Base-by-base conservation (phyloP, 2,888 invertebrate genomes). In the Pyrrhosoma nymphula region DNA sequence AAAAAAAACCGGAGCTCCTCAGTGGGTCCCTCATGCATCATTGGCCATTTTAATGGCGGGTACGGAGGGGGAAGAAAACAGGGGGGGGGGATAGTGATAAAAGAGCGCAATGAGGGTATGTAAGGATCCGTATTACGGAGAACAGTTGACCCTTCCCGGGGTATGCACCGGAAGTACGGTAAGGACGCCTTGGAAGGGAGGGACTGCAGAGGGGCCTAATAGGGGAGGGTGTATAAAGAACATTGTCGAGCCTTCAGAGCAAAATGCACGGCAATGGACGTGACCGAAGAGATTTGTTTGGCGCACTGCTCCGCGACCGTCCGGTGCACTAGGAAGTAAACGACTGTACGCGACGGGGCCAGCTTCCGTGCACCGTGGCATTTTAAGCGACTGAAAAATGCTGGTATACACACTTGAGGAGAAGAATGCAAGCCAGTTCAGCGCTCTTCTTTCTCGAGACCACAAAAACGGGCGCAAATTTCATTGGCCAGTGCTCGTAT, bases 21-120 rank as follows among this genome's bases (percentile, higher is more conserved):
- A 82, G 82, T 82, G 82, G 82, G 82, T 35, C 35, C 82, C 82
- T 82, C 82, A 18, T 35, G 82, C 82, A 35, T 35, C 82, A 82
- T 82, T 82, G 82, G 82, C 82, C 35, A 26, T 35, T 35, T 82
- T 35, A 82, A 82, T 82, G 82, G 35, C 35, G 82, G 8, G 47
- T n/a, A 4, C n/a, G 10, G 69, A 69, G 69, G 35, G 30, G 60
- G 16, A 56, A 60, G 60, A 20, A 20, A 82, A 16, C 12, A 16
- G 16, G 35, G 82, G 30, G 1, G 35, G 35, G 82, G 35, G n/a
- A 10, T 0, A 60, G 69, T 12, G 69, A 12, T 6, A 82, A 18
- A 82, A 82, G 82, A 35, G 35, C 1, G 82, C 35, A 82, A 82
- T 82, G 35, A 82, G 82, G 35, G 82, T 82, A 47, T 47, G 16